phyloP scores from a whole-genome alignment of 37 sponge, comb jelly and placozoan species.

The Corticium candelabrum region DNA sequence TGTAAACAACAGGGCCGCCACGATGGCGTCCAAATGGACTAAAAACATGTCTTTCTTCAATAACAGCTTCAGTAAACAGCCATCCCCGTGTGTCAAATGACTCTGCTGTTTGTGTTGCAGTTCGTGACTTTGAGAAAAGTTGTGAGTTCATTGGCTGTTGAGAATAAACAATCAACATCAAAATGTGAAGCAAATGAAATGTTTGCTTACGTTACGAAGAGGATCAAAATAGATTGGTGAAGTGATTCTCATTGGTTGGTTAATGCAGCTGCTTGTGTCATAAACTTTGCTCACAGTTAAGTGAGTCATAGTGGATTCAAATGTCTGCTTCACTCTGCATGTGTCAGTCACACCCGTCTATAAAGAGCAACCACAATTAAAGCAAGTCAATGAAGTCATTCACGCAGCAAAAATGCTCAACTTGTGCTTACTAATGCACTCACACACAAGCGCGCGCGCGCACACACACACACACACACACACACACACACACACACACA shows the following conservation, averaged over 20 bases:
- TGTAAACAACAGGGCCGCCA: neutral
- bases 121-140: no score
- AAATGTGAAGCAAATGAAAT: no score
- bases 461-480: no score
- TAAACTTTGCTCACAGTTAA: neutral
- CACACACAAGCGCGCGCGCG: no score
- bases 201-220: neutral
- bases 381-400: neutral
- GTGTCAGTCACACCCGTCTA: neutral
- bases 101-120: no score
- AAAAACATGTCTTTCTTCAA: neutral
- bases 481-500: no score
- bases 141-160: no score
- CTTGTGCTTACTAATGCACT: no score
- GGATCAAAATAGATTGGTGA: neutral
- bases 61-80: neutral
- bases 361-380: neutral
- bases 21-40: neutral
- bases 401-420: no score
- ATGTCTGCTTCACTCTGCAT: neutral
- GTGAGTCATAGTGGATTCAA: neutral
- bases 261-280: neutral
- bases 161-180: no score
- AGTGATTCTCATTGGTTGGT: neutral
- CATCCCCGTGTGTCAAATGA: no score